Base-by-base conservation (phyloP, 1,140 invertebrate species). In the Bicyclus anynana region DNA sequence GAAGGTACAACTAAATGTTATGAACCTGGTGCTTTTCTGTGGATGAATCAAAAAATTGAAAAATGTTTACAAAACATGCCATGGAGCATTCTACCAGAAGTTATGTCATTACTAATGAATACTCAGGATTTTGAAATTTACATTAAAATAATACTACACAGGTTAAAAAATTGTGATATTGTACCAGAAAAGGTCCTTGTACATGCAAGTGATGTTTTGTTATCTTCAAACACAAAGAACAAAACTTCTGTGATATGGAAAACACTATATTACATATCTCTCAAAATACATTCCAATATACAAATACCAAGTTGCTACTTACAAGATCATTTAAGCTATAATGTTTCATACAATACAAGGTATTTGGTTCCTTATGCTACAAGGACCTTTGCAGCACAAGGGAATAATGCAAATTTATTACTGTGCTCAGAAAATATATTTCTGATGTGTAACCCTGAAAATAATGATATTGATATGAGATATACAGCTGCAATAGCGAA, bases 291-390 rank as follows among this genome's bases (percentile, higher is more conserved):
- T 14, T 53, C 72, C 23, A 59, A 48, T 55, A 12, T 54, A 7
- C n/a, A 53, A 42, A 26, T 29, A 59, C 53, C 20, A 40, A 33
- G 72, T 49, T 57, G 50, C 48, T 16, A 29, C 12, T 27, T 82
- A 37, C 14, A 62, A 23, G 49, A 51, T 21, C 57, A 54, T 60
- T 52, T 77, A 29, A 17, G 44, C 27, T 26, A 56, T 29, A 33
- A 59, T 46, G 55, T 57, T 26, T 48, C 73, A 20, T 85, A 82
- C 62, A 79, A 69, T 62, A 59, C 72, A 21, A 77, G 85, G 49
- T 86, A 83, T 60, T 65, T 83, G 12, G 59, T 89, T 33, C 84
- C 85, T 29, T 74, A 87, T 53, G 56, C 72, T 42, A 73, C 76
- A 42, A 73, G 66, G 59, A 27, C 75, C 29, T 59, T 68, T 23